phyloP scores from a whole-genome alignment of 2,797 vertebrate species.

The Amphiprion clarkii region DNA sequence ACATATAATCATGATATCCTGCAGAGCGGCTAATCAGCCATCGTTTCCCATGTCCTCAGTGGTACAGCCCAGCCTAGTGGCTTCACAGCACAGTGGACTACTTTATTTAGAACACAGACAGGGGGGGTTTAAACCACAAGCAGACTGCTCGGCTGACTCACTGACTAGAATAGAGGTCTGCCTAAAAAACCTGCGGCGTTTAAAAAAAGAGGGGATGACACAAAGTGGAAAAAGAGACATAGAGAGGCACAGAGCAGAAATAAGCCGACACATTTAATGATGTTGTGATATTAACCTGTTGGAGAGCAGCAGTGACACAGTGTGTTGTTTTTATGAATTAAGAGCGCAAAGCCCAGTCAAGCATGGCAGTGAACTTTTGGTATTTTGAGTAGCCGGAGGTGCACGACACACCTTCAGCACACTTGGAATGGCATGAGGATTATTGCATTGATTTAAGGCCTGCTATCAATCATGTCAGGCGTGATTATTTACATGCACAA shows the following conservation, averaged over 20 bases:
- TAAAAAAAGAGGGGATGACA: slow-evolving; percentile 8
- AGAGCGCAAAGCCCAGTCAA: slow-evolving; percentile 22
- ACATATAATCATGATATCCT: slow-evolving; percentile 2
- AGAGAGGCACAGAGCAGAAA: neutral
- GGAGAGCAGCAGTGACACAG: neutral
- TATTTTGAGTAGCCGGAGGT: neutral
- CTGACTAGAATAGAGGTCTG: slow-evolving; percentile 67
- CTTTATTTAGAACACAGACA: slow-evolving; percentile 72
- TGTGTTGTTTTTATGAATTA: slow-evolving; percentile 16
- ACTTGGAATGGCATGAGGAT: neutral
- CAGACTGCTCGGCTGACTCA: slow-evolving; percentile 76
- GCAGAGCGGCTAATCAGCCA: slow-evolving; percentile 18
- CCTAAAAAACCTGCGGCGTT: slow-evolving; percentile 37
- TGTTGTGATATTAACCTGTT: slow-evolving; percentile 4
- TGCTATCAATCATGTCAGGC: neutral
- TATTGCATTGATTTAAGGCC: too few species aligned
- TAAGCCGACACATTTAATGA: slow-evolving; percentile 9
- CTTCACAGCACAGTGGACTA: slow-evolving; percentile 64
- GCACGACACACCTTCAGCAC: neutral
- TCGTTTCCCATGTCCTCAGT: slow-evolving; percentile 67
- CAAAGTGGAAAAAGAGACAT: slow-evolving; percentile 48
- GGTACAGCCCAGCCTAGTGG: slow-evolving; percentile 64
- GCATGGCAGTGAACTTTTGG: neutral
- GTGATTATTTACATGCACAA: slow-evolving; percentile 9
- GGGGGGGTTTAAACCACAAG: slow-evolving; percentile 70